Evolutionary conservation across 2,797 vertebrate genomes (phyloP).

Genomic region (Echiichthys vipera): DNA sequence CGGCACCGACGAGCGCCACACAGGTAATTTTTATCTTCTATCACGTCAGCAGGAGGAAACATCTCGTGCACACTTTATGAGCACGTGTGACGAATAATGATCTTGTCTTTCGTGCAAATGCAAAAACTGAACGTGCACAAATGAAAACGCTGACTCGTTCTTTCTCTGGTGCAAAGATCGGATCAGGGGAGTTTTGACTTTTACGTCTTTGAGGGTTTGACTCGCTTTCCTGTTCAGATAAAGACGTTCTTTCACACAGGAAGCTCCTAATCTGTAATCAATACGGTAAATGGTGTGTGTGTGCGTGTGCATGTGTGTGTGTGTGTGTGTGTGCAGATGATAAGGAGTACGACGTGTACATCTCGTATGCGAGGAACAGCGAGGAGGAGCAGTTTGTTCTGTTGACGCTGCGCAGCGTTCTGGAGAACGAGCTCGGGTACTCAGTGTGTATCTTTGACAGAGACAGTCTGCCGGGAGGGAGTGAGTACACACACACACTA

Average conservation of each 20-base stretch:
- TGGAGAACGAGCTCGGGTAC: constrained; percentile 96
- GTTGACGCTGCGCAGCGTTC: constrained; percentile 87
- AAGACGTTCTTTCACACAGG: too few species aligned
- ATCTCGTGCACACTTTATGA: too few species aligned
- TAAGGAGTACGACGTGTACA: constrained; percentile 96
- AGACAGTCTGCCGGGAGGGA: constrained; percentile 96
- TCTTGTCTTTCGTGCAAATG: too few species aligned
- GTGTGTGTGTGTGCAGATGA: constrained; percentile 82
- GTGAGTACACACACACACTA: constrained; percentile 84
- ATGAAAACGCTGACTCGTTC: too few species aligned
- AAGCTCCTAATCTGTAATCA: too few species aligned
- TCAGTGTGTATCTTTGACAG: constrained; percentile 96
- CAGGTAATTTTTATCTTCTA: constrained; percentile 83
- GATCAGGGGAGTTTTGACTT: too few species aligned
- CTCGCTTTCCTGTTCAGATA: neutral
- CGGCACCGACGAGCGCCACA: constrained; percentile 92
- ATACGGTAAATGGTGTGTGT: neutral
- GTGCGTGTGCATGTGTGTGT: constrained; percentile 23
- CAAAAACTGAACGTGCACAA: too few species aligned
- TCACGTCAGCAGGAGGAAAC: too few species aligned
- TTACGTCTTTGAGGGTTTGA: neutral
- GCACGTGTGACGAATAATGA: too few species aligned
- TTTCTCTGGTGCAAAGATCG: too few species aligned
- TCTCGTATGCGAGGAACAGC: constrained; percentile 93
- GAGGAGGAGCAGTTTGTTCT: constrained; percentile 97